phyloP scores from a whole-genome alignment of 2,113 vertebrate species.

The Pachyramphus minor region DNA sequence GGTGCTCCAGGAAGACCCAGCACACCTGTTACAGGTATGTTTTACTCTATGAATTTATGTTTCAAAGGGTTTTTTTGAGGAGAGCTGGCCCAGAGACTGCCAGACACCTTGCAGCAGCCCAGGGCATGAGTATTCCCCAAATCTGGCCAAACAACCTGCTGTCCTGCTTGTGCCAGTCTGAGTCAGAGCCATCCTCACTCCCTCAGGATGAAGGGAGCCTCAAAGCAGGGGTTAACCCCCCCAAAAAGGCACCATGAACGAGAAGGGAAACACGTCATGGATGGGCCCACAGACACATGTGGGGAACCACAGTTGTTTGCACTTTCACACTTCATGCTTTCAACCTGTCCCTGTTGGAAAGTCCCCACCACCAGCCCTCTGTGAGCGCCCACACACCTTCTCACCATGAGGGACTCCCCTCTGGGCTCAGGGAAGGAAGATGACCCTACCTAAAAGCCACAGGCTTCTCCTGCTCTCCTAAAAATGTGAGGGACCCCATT shows the following conservation, averaged over 20 bases:
- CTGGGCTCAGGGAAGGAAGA: neutral
- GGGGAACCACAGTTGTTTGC: neutral
- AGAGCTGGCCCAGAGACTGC: neutral
- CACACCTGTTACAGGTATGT: neutral
- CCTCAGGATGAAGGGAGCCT: neutral
- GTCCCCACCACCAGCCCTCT: neutral
- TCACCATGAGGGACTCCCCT: neutral
- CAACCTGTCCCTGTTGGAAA: neutral
- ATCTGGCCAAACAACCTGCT: neutral
- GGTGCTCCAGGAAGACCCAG: neutral
- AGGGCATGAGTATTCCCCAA: neutral
- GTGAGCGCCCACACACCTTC: neutral
- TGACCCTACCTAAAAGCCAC: neutral
- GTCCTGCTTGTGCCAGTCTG: neutral
- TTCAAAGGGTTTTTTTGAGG: neutral
- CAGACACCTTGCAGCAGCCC: neutral
- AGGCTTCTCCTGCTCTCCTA: neutral
- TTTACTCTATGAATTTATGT: neutral
- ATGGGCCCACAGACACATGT: neutral
- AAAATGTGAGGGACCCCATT: rapidly evolving
- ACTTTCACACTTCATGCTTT: neutral
- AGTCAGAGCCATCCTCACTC: neutral
- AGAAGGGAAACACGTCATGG: rapidly evolving
- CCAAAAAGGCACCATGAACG: rapidly evolving
- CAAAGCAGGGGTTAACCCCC: neutral